Evolutionary conservation across 1,140 invertebrate genomes (phyloP), one percentile per base, ranked within the genome.

Genomic region (Halictus rubicundus): DNA sequence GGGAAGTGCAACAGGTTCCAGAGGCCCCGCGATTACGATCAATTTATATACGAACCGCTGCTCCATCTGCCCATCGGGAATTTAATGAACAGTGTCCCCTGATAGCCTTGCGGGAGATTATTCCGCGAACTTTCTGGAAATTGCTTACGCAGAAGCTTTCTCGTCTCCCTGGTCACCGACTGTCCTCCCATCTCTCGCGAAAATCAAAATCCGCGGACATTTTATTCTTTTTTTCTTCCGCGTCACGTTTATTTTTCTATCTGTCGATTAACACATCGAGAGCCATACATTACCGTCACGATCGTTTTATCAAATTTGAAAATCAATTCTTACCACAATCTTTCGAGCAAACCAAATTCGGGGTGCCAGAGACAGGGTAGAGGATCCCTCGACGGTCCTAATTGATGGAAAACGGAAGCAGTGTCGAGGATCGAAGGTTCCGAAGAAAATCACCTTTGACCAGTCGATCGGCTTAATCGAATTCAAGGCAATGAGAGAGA

Each of bases 401-500:
- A 46, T 46, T 46, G 1, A 46, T 46, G 42, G 12, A 12, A 63
- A 14, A 14, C 57, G n/a, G 57, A 60, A 37, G 14, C 16, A 16
- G 4, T 16, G 19, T 19, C 16, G 49, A 14, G 49, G 2, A 6
- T 14, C 49, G 49, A 3, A 52, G 49, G 49, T 77, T 54, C 57
- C 66, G 21, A 19, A 74, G 64, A 64, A 80, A 80, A 80, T 80
- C 71, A 76, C 72, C 72, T 80, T 59, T 74, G 21, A 72, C 68
- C 78, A 80, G 27, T 2, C 8, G 8, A 46, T 42, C 39, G 19
- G 65, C 10, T 32, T 76, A 76, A 80, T 68, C 63, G 72, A 60
- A 80, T 76, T n/a, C 72, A 25, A 23, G 19, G 21, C 59, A 32
- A 27, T 25, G 57, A 64, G 37, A 80, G 59, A 32, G 27, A 32